phyloP scores from a whole-genome alignment of 2,113 vertebrate genomes.

The Oncorhynchus nerka region DNA sequence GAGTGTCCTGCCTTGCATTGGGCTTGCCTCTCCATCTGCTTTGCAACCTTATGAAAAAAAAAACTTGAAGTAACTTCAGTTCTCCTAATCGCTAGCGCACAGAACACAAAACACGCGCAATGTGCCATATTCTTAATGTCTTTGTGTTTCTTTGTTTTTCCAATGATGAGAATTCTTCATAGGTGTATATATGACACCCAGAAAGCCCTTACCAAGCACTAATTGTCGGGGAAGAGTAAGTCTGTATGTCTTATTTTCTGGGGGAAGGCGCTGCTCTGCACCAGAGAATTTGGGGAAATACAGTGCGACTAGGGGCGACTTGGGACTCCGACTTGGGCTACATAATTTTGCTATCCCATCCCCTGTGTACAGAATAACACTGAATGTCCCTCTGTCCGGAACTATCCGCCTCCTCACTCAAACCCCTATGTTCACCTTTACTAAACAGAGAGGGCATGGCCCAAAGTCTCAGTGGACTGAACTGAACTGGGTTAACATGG shows the following conservation, averaged over 20 bases:
- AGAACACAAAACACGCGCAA: slow-evolving; percentile 27
- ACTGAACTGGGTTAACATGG: neutral
- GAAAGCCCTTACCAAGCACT: neutral
- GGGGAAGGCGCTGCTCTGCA: too few relatives aligned
- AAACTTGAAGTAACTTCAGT: slow-evolving; percentile 8
- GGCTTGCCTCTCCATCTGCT: slow-evolving; percentile 24
- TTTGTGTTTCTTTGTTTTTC: slow-evolving; percentile 18
- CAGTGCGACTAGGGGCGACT: neutral
- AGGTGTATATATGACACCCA: slow-evolving; percentile 2
- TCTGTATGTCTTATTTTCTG: slow-evolving; percentile 21
- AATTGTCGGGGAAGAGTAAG: neutral
- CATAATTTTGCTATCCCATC: neutral
- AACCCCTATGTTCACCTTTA: neutral
- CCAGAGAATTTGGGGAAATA: neutral
- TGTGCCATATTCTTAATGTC: slow-evolving; percentile 55
- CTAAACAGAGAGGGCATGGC: neutral
- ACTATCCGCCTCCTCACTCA: slow-evolving; percentile 17
- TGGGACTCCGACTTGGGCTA: neutral
- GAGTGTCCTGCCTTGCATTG: neutral
- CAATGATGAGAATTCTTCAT: slow-evolving; percentile 12
- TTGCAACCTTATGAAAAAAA: slow-evolving; percentile 20
- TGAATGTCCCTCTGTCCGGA: slow-evolving; percentile 11
- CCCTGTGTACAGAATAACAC: slow-evolving; percentile 5
- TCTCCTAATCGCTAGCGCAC: slow-evolving; percentile 20
- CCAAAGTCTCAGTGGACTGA: neutral